phyloP scores from a whole-genome alignment of 2,888 invertebrate species.

The Dynastes hyllus region DNA sequence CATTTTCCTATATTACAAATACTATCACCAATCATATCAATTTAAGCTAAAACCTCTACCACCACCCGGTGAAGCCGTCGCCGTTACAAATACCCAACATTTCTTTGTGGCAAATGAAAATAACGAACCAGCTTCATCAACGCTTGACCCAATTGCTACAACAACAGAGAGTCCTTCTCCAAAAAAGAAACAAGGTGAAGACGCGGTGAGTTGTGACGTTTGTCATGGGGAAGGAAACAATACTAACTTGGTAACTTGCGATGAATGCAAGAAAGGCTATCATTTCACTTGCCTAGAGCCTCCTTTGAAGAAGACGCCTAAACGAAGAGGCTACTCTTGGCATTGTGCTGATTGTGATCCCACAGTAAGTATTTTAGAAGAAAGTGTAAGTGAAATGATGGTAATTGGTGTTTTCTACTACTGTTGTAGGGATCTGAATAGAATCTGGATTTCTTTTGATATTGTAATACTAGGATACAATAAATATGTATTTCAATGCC shows the following conservation, averaged over 20 bases:
- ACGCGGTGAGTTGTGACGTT: slow-evolving; percentile 77
- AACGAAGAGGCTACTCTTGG: slow-evolving; percentile 95
- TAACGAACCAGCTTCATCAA: slow-evolving; percentile 27
- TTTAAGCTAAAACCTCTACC: slow-evolving; percentile 48
- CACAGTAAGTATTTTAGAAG: slow-evolving; percentile 76
- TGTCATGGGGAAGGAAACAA: slow-evolving; percentile 77
- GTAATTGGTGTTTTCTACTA: slow-evolving; percentile 49
- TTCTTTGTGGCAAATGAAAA: slow-evolving; percentile 52
- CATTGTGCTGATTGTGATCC: slow-evolving; percentile 97
- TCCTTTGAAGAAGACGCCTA: slow-evolving; percentile 94
- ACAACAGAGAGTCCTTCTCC: slow-evolving; percentile 47
- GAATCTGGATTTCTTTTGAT: slow-evolving; percentile 28
- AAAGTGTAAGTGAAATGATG: slow-evolving; percentile 12
- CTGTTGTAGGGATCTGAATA: slow-evolving; percentile 51
- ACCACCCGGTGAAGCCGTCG: slow-evolving; percentile 52
- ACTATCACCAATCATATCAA: not conserved
- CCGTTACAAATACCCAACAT: slow-evolving; percentile 27
- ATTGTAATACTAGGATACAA: slow-evolving; percentile 5
- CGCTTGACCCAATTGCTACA: slow-evolving; percentile 34
- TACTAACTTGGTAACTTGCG: slow-evolving; percentile 86
- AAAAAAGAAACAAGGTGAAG: slow-evolving; percentile 38
- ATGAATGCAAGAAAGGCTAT: slow-evolving; percentile 91
- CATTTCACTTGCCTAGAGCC: slow-evolving; percentile 96
- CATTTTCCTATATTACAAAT: no score
- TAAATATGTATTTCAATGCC: slow-evolving; percentile 26